phyloP scores from a whole-genome alignment of 1,140 invertebrate species.

The Melipona quadrifasciata region DNA sequence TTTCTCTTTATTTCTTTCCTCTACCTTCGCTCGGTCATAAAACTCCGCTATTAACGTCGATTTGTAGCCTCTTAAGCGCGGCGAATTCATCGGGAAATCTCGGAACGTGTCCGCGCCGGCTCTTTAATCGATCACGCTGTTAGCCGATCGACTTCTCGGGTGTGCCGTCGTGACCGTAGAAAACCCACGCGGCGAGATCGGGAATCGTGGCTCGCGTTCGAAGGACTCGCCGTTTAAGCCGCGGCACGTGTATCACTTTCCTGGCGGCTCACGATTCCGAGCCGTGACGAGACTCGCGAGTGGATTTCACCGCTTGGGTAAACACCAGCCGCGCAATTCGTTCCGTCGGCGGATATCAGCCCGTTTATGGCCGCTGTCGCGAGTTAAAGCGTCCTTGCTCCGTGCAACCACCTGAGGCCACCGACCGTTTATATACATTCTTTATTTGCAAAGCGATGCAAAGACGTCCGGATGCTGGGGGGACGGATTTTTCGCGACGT shows the following conservation, averaged over 20 bases:
- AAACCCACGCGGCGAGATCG: conserved; percentile 36
- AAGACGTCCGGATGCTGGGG: neutral
- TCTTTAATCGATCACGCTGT: conserved; percentile 8
- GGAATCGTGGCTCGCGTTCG: conserved; percentile 42
- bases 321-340: conserved; percentile 52
- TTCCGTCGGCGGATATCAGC: conserved; percentile 55
- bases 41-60: conserved; percentile 18
- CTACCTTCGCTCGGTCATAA: too few species aligned
- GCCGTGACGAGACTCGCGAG: conserved; percentile 55
- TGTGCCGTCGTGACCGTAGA: neutral
- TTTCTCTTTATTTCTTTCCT: neutral
- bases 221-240: conserved; percentile 40
- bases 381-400: conserved; percentile 9
- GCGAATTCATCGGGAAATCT: conserved; percentile 27
- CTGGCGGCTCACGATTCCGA: conserved; percentile 54
- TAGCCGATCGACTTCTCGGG: neutral
- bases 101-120: neutral
- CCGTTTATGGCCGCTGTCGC: conserved; percentile 51
- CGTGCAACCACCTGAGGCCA: conserved; percentile 8
- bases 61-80: conserved; percentile 25
- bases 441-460: conserved; percentile 10
- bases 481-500: neutral
- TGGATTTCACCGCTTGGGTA: conserved; percentile 25
- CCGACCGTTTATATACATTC: conserved; percentile 13
- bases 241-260: conserved; percentile 43